Evolutionary conservation across 2,797 vertebrate genomes (phyloP).

Genomic region (Psittacula echo): DNA sequence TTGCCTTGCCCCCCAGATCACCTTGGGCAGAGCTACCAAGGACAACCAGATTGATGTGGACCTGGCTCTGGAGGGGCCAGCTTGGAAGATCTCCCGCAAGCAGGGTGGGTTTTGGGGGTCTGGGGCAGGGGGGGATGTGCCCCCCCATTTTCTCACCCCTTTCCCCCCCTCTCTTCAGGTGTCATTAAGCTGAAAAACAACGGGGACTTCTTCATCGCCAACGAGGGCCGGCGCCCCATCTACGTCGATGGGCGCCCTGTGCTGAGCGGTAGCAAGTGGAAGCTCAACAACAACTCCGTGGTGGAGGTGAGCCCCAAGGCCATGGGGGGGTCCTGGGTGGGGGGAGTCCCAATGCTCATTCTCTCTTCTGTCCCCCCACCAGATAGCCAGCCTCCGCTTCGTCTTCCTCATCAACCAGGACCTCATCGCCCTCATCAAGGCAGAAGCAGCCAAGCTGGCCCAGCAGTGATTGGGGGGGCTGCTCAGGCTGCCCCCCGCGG

Average conservation of each 20-base stretch:
- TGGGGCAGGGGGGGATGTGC: not conserved
- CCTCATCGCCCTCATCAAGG: conserved; percentile 94
- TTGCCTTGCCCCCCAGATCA: conserved; percentile 81
- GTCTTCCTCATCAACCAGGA: conserved; percentile 98
- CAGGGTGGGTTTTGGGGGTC: conserved; percentile 80
- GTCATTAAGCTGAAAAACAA: conserved; percentile 97
- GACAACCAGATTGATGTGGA: conserved; percentile 97
- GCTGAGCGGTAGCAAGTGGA: conserved; percentile 94
- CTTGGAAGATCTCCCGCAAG: conserved; percentile 97
- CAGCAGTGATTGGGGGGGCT: conserved; percentile 82
- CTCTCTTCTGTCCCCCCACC: not conserved
- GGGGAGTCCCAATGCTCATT: not conserved
- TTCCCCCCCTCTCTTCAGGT: conserved; percentile 70
- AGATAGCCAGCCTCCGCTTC: conserved; percentile 96
- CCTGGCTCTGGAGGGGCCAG: conserved; percentile 92
- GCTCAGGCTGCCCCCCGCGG: no score
- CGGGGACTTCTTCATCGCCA: conserved; percentile 95
- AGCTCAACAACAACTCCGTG: conserved; percentile 96
- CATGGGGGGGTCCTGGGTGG: not conserved
- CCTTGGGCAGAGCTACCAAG: conserved; percentile 94
- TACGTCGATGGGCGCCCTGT: conserved; percentile 95
- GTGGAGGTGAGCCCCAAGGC: conserved; percentile 84
- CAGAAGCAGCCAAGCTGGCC: conserved; percentile 93
- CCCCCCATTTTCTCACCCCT: no score
- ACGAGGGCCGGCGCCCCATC: conserved; percentile 93